phyloP scores from a whole-genome alignment of 1,140 invertebrate species.

The Scaptomyza graminum region DNA sequence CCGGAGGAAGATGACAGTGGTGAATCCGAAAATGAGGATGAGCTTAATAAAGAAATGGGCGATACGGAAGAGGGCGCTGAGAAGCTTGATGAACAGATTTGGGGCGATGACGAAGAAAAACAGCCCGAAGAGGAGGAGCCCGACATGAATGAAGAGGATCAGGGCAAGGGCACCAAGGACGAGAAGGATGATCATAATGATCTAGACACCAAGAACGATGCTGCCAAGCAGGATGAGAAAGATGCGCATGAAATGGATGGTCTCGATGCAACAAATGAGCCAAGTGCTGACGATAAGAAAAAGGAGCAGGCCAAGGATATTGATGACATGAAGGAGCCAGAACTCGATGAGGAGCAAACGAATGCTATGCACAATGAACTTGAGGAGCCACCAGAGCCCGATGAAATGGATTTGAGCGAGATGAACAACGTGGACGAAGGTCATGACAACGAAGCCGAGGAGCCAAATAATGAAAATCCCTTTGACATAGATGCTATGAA shows the following conservation, averaged over 20 bases:
- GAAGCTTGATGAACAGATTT: constrained; percentile 92
- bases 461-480: constrained; percentile 89
- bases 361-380: constrained; percentile 94
- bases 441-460: constrained; percentile 85
- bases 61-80: constrained; percentile 93
- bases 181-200: constrained; percentile 88
- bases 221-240: constrained; percentile 84
- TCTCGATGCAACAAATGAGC: constrained; percentile 83
- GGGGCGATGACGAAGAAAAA: constrained; percentile 93
- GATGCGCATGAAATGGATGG: constrained; percentile 84
- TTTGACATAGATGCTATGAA: constrained; percentile 93
- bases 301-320: constrained; percentile 80
- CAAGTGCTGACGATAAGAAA: constrained; percentile 67
- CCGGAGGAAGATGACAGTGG: constrained; percentile 87
- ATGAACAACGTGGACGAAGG: constrained; percentile 92
- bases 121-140: constrained; percentile 86
- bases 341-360: constrained; percentile 92
- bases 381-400: constrained; percentile 90
- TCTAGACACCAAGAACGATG: constrained; percentile 86
- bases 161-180: constrained; percentile 88
- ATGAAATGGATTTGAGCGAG: constrained; percentile 94
- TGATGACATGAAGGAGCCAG: constrained; percentile 88
- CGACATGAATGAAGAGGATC: constrained; percentile 87
- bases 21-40: constrained; percentile 89
- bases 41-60: constrained; percentile 97